These are phyloP conservation scores for Chascanopsetta lugubris DNA, from an alignment of 2,113 vertebrate genomes.

Conservation along the genomic window DNA sequence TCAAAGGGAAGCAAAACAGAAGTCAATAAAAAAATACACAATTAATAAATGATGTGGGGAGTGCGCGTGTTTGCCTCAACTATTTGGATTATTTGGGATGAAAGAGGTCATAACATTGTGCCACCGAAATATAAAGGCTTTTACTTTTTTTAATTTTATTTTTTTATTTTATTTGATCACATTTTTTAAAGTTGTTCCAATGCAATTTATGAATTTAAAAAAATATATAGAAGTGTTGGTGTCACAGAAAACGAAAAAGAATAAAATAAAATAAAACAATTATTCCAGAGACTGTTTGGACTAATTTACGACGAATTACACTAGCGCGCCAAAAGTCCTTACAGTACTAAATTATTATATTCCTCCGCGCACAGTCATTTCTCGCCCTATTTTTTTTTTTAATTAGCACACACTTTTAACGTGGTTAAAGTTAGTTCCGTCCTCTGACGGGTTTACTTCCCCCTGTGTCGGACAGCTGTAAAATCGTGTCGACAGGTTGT, in stretches of 20 bases:
- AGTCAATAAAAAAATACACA: constrained; percentile 46
- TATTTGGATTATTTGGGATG: constrained; percentile 8
- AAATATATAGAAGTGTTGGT: neutral
- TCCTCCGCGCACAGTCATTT: constrained; percentile 43
- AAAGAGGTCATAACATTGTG: neutral
- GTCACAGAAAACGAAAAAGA: neutral
- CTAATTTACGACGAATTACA: constrained; percentile 29
- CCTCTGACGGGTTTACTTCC: constrained; percentile 85
- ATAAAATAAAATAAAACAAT: neutral
- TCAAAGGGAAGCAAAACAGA: constrained; percentile 50
- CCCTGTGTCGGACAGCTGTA: constrained; percentile 91
- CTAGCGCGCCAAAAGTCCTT: constrained; percentile 40
- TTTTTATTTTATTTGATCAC: neutral
- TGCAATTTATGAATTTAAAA: no score
- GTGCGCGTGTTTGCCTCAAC: neutral
- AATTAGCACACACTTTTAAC: constrained; percentile 71
- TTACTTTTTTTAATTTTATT: no score
- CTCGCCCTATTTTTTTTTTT: constrained; percentile 28
- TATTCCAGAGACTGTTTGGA: neutral
- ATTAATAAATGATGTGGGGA: constrained; percentile 40
- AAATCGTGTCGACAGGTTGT: constrained; percentile 92
- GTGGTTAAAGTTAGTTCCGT: constrained; percentile 83
- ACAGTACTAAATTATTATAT: constrained; percentile 50
- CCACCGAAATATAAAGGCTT: neutral
- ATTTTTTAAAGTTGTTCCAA: no score